phyloP scores from a whole-genome alignment of 2,797 vertebrate species.

The Hyperoplus lanceolatus region DNA sequence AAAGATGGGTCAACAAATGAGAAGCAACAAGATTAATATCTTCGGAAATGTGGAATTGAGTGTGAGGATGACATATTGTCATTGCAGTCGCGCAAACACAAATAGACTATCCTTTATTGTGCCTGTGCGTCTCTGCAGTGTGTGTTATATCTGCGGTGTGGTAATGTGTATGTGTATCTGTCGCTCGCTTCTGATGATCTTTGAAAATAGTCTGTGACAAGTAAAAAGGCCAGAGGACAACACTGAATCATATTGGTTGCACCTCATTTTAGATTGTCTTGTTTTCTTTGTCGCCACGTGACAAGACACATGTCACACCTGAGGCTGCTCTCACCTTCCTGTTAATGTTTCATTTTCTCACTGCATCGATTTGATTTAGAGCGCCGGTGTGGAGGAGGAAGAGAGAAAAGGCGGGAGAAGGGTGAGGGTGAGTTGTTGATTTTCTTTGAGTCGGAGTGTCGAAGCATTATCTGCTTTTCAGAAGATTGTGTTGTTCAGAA shows the following conservation, averaged over 20 bases:
- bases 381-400: slow-evolving; percentile 37
- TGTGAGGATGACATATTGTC: slow-evolving; percentile 65
- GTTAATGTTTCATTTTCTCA: slow-evolving; percentile 70
- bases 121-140: slow-evolving; percentile 13
- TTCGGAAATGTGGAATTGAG: slow-evolving; percentile 71
- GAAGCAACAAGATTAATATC: slow-evolving; percentile 61
- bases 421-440: slow-evolving; percentile 48
- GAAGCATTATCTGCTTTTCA: slow-evolving; percentile 74
- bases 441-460: slow-evolving; percentile 62
- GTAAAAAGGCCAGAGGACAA: slow-evolving; percentile 59
- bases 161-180: slow-evolving; percentile 24
- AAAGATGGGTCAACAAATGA: slow-evolving; percentile 73
- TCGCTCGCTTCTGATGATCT: slow-evolving; percentile 42
- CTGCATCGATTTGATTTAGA: slow-evolving; percentile 65
- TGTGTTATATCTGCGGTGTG: slow-evolving; percentile 26
- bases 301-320: slow-evolving; percentile 57
- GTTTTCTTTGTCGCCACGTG: slow-evolving; percentile 51
- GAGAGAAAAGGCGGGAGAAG: slow-evolving; percentile 11
- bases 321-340: slow-evolving; percentile 54
- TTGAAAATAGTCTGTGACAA: slow-evolving; percentile 69
- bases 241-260: slow-evolving; percentile 66
- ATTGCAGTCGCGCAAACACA: slow-evolving; percentile 50
- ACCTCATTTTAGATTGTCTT: slow-evolving; percentile 70
- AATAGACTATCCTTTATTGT: slow-evolving; percentile 53
- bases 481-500: slow-evolving; percentile 70